Evolutionary conservation across 2,888 invertebrate genomes (phyloP).

Genomic region (Didymodactylos carnosus): DNA sequence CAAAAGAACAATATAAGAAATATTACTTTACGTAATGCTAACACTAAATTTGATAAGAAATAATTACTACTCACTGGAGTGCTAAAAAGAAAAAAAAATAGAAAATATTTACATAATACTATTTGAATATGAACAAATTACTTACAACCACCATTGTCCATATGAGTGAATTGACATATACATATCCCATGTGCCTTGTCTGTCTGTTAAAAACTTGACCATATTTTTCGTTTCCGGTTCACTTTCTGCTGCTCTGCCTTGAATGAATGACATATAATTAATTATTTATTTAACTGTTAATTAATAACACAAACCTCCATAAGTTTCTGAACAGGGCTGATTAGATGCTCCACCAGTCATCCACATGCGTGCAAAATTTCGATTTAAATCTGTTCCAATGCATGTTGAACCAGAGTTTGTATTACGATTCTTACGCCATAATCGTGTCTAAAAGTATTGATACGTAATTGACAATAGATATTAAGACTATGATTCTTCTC

Average conservation of each 20-base stretch:
- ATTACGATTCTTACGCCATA: conserved; percentile 24
- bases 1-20: not conserved
- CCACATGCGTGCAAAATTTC: conserved; percentile 49
- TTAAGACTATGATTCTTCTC: too few relatives aligned
- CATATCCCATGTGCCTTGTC: not conserved
- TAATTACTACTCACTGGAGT: not conserved
- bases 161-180: conserved; percentile 11
- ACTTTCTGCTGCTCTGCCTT: not conserved
- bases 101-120: not conserved
- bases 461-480: not conserved
- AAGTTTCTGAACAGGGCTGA: conserved; percentile 18
- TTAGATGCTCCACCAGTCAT: not conserved
- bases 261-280: not conserved
- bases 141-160: not conserved
- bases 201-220: not conserved
- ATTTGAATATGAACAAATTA: not conserved
- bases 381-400: conserved; percentile 52
- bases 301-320: conserved; percentile 12
- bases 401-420: conserved; percentile 32
- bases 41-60: not conserved
- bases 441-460: conserved; percentile 17
- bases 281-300: not conserved
- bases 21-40: not conserved
- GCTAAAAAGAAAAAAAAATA: not conserved
- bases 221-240: conserved; percentile 4